Evolutionary conservation across 2,113 vertebrate species (phyloP).

Genomic region (Rhynchomys soricoides): DNA sequence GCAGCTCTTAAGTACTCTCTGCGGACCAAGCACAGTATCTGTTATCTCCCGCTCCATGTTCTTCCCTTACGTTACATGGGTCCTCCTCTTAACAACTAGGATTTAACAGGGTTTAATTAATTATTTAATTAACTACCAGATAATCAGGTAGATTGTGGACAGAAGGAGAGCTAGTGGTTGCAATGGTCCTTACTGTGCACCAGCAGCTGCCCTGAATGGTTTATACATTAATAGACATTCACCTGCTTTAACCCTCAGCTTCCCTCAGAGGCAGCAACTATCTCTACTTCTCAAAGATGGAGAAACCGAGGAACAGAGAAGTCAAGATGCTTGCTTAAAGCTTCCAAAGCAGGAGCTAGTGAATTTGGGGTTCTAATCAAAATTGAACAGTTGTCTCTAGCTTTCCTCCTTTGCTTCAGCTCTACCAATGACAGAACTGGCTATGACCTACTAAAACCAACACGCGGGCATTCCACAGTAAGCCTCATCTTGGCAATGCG

Average conservation of each 20-base stretch:
- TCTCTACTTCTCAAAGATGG: background rate
- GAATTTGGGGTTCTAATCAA: background rate
- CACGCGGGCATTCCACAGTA: accelerated
- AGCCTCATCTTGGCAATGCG: accelerated
- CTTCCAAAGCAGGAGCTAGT: background rate
- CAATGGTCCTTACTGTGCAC: background rate
- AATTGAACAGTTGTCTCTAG: background rate
- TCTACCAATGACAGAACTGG: accelerated
- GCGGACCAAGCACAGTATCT: background rate
- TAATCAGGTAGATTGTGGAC: background rate
- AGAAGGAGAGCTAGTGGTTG: background rate
- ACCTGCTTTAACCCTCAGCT: background rate
- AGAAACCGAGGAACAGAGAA: background rate
- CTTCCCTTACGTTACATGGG: background rate
- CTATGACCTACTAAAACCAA: accelerated
- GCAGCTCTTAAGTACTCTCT: background rate
- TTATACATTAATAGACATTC: background rate
- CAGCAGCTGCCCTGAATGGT: background rate
- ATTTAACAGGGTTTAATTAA: background rate
- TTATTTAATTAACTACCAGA: background rate
- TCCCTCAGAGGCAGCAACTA: background rate
- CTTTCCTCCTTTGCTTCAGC: background rate
- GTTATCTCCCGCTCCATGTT: background rate
- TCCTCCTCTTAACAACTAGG: background rate
- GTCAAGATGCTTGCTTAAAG: background rate